phyloP scores from a whole-genome alignment of 2,113 vertebrate genomes.

The Cryptomyrus ogoouensis region DNA sequence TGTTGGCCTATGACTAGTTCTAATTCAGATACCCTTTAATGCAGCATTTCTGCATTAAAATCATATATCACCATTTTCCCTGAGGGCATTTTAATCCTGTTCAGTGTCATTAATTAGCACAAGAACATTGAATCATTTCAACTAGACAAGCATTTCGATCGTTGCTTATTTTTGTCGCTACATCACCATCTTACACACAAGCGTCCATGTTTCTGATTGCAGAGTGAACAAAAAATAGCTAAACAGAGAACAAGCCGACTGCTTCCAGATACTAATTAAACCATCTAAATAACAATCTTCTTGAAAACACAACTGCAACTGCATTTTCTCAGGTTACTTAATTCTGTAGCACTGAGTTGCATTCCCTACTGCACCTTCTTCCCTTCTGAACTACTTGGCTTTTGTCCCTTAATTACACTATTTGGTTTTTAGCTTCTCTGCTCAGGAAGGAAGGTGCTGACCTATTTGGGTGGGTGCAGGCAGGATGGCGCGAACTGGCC shows the following conservation, averaged over 20 bases:
- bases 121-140: neutral
- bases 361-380: neutral
- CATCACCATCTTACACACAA: neutral
- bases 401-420: neutral
- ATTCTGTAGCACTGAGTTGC: neutral
- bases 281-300: neutral
- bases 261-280: neutral
- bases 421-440: neutral
- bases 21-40: neutral
- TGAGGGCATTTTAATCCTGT: neutral
- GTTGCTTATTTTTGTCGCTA: neutral
- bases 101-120: neutral
- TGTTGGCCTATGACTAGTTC: neutral
- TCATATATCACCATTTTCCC: neutral
- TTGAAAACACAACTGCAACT: neutral
- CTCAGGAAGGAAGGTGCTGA: conserved; percentile 24
- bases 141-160: neutral
- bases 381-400: neutral
- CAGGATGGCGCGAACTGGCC: conserved; percentile 71
- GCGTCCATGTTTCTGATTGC: neutral
- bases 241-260: neutral
- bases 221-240: neutral
- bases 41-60: neutral
- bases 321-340: neutral
- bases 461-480: conserved; percentile 59